Evolutionary conservation across 2,888 invertebrate species (phyloP).

Genomic region (Galerucella calmariensis): DNA sequence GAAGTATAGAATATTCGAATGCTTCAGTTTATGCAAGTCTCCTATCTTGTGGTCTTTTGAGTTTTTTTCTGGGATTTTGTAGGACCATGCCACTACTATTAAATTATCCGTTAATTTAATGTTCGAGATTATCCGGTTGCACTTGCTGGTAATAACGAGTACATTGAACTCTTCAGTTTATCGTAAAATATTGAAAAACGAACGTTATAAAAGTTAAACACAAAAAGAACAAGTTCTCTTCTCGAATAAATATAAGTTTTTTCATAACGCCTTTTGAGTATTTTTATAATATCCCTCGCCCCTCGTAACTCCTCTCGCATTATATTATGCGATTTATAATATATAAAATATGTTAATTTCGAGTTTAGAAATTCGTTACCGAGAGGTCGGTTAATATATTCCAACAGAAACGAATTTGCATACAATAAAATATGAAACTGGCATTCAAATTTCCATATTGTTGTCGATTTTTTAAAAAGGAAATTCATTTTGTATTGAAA

Average conservation of each 20-base stretch:
- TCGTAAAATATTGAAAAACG: neutral
- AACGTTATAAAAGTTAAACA: neutral
- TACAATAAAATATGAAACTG: conserved; percentile 62
- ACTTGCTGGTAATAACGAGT: neutral
- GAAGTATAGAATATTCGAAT: too few relatives aligned
- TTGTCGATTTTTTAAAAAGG: conserved; percentile 52
- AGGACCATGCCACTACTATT: too few relatives aligned
- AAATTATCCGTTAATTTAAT: neutral
- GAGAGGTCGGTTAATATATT: conserved; percentile 56
- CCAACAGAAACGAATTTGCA: conserved; percentile 55
- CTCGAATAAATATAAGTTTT: neutral
- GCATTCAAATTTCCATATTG: conserved; percentile 60
- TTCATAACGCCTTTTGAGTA: neutral
- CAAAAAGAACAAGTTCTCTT: conserved; percentile 5
- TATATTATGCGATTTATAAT: conserved; percentile 50
- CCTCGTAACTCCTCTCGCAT: conserved; percentile 41
- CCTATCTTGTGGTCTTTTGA: too few relatives aligned
- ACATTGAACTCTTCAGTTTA: neutral
- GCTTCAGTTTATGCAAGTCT: too few relatives aligned
- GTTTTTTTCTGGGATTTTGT: too few relatives aligned
- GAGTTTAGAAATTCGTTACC: conserved; percentile 63
- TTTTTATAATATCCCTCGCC: conserved; percentile 9
- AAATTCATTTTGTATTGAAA: conserved; percentile 50
- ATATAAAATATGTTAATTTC: conserved; percentile 60
- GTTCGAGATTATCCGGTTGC: neutral